Evolutionary conservation across 1,140 invertebrate genomes (phyloP).

Genomic region (Pantala flavescens): DNA sequence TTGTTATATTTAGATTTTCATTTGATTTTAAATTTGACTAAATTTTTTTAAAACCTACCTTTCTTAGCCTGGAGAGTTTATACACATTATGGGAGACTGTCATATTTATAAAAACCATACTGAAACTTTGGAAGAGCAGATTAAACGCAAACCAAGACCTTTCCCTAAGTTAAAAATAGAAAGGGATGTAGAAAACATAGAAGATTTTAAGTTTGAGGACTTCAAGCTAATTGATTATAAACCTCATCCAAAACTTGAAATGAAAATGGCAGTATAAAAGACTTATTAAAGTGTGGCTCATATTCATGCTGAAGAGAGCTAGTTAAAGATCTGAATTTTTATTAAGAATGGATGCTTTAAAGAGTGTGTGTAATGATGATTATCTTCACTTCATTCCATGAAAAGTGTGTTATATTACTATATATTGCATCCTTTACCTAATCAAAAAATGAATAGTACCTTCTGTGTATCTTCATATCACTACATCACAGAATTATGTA

Average conservation of each 20-base stretch:
- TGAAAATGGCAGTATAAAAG: constrained; percentile 91
- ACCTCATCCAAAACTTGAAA: constrained; percentile 81
- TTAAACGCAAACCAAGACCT: constrained; percentile 63
- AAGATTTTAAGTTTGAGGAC: constrained; percentile 84
- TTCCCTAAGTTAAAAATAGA: constrained; percentile 78
- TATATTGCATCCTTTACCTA: no score
- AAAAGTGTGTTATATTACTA: no score
- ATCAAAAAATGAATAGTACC: no score
- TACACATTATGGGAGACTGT: constrained; percentile 93
- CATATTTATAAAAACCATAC: constrained; percentile 94
- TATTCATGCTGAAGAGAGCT: no score
- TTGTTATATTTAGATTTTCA: constrained; percentile 17
- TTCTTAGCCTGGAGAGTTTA: constrained; percentile 80
- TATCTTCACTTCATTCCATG: no score
- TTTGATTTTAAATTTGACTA: constrained; percentile 21
- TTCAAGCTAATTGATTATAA: constrained; percentile 82
- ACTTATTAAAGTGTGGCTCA: no score
- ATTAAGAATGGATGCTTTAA: no score
- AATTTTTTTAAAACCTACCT: background rate
- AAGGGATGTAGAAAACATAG: constrained; percentile 61
- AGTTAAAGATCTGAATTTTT: no score
- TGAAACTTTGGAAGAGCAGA: constrained; percentile 71
- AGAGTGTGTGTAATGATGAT: no score
- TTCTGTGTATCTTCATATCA: no score
- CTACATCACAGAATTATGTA: no score